Conservation (phyloP, 2,797 vertebrate genomes). For the Eospalax fontanierii region DNA sequence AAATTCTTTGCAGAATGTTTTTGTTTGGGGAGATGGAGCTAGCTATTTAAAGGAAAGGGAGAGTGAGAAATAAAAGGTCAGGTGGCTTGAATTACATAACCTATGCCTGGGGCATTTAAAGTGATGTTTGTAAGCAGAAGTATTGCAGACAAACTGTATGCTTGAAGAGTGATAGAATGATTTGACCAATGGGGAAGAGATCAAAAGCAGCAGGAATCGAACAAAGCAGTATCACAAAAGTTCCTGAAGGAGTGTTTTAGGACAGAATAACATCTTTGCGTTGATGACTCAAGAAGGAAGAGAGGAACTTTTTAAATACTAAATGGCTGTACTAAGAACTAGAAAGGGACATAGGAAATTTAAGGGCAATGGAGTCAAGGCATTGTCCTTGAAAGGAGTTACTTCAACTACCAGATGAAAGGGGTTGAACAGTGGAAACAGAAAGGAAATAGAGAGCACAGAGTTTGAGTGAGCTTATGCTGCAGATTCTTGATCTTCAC, state of each 20-base stretch:
- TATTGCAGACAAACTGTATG: neutral
- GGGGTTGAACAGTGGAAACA: neutral
- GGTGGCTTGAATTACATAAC: neutral
- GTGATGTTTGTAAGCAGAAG: neutral
- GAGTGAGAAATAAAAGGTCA: neutral
- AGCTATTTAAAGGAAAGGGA: accelerated
- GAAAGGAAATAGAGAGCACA: neutral
- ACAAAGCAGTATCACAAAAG: neutral
- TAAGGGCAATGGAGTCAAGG: neutral
- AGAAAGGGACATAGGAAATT: neutral
- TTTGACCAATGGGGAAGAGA: neutral
- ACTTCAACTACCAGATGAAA: neutral
- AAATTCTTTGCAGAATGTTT: neutral
- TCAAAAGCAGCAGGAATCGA: neutral
- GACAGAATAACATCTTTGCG: neutral
- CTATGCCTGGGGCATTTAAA: neutral
- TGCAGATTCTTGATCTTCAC: neutral
- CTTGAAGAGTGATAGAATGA: neutral
- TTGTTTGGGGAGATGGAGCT: neutral
- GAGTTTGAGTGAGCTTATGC: neutral
- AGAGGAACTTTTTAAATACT: too few species aligned
- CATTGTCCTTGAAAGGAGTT: neutral
- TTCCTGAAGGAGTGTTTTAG: neutral
- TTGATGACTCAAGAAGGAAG: neutral
- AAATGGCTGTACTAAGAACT: neutral